Conservation (phyloP, 2,888 invertebrate genomes). For the Corbicula japonica region DNA sequence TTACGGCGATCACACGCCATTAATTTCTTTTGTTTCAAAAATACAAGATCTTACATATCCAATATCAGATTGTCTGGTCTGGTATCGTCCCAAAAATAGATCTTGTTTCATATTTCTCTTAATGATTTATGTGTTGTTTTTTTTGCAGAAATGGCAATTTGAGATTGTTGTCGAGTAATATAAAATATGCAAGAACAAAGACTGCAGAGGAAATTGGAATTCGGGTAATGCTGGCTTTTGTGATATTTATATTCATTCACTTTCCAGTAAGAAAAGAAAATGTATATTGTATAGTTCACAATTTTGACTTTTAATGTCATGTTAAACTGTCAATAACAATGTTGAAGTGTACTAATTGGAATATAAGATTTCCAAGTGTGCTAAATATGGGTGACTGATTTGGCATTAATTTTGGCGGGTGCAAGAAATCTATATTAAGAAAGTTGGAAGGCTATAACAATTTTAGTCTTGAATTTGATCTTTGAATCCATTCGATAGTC, state of each 20-base stretch:
- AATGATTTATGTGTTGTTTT: too few relatives aligned
- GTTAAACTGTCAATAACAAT: conserved; percentile 3
- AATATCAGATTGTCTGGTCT: not conserved
- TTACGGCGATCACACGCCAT: too few relatives aligned
- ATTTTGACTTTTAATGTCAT: not conserved
- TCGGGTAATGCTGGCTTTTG: conserved; percentile 75
- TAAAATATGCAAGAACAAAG: conserved; percentile 86
- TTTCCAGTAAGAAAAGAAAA: not conserved
- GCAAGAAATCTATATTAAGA: too few relatives aligned
- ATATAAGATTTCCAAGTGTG: too few relatives aligned
- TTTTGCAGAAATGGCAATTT: conserved; percentile 87
- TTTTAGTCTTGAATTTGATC: too few relatives aligned
- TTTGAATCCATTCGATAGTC: too few relatives aligned
- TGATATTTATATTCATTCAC: too few relatives aligned
- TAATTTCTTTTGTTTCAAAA: too few relatives aligned
- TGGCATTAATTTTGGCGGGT: too few relatives aligned
- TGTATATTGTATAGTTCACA: conserved; percentile 5
- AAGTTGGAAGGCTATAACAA: too few relatives aligned
- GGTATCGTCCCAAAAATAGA: conserved; percentile 4
- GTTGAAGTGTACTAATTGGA: conserved; percentile 25
- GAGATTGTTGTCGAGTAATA: conserved; percentile 86
- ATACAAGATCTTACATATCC: not conserved
- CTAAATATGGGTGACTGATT: too few relatives aligned
- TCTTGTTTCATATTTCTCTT: conserved; percentile 8
- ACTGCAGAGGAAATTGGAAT: conserved; percentile 87